Percentiles rank a stretch among this genome's conserved stretches.
Conservation (phyloP, 2,113 vertebrate genomes). For the Heterotis niloticus region DNA sequence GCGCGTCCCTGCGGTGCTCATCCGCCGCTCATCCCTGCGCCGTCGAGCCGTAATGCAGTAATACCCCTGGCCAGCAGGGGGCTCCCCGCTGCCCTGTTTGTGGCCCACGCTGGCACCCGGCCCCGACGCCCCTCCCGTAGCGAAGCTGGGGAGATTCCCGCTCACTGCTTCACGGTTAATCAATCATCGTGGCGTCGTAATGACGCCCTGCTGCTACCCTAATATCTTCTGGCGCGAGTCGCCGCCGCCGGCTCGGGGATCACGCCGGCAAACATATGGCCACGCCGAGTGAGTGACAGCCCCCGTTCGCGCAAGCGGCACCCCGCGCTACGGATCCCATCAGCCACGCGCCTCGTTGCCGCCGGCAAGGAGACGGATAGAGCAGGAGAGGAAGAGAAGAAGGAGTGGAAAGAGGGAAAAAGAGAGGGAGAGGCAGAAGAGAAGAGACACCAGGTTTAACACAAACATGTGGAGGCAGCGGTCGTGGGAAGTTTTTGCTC, state of each 20-base stretch:
- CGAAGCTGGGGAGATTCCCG: slow-evolving; percentile 39
- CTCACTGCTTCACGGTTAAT: slow-evolving; percentile 67
- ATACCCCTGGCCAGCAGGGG: slow-evolving; percentile 66
- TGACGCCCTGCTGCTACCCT: slow-evolving; percentile 59
- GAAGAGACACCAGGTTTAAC: too few relatives aligned
- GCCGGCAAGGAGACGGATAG: slow-evolving; percentile 32
- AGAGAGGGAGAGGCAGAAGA: slow-evolving; percentile 12
- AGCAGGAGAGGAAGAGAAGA: slow-evolving; percentile 5
- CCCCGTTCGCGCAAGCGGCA: slow-evolving; percentile 45
- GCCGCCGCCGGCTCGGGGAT: slow-evolving; percentile 58
- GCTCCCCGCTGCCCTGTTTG: slow-evolving; percentile 47
- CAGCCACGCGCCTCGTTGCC: slow-evolving; percentile 30
- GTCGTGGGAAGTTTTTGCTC: too few relatives aligned
- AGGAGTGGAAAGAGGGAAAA: slow-evolving; percentile 2
- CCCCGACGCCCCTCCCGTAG: slow-evolving; percentile 31
- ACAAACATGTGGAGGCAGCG: too few relatives aligned
- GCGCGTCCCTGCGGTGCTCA: slow-evolving; percentile 9
- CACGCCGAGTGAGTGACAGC: slow-evolving; percentile 68
- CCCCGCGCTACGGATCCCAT: slow-evolving; percentile 31
- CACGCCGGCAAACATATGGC: slow-evolving; percentile 72
- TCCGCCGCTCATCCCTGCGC: slow-evolving; percentile 50
- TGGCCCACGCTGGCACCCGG: slow-evolving; percentile 15
- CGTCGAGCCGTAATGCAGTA: slow-evolving; percentile 63
- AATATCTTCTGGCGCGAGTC: slow-evolving; percentile 45
- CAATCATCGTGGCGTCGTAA: slow-evolving; percentile 71